Evolutionary conservation across 2,888 invertebrate species (phyloP), one percentile per base, ranked within the genome.

Genomic region (Tolmerus cingulatus): DNA sequence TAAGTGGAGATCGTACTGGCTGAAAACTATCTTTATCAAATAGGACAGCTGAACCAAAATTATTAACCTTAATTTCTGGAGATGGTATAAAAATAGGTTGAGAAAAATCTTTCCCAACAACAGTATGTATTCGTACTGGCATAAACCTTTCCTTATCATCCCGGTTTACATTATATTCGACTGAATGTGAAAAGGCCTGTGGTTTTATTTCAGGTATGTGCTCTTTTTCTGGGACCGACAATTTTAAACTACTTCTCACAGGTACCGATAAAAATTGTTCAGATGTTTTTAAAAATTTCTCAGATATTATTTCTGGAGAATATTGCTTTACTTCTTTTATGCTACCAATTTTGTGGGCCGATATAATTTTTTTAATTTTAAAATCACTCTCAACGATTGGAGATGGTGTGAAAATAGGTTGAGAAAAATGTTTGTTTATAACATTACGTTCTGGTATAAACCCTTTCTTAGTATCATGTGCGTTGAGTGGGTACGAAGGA

Each of bases 21-120:
- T 66, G 82, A 34, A 82, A 82, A 40, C 82, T 82, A 19, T 82
- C 82, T 19, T 66, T n/a, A 23, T 66, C 27, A 8, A 66, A 19
- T 66, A 66, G 14, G 12, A 66, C 27, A 16, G n/a, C 51, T n/a
- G 51, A n/a, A 19, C 51, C 40, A 27, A 78, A 43, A 23, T 78
- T 43, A 51, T 23, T 23, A 34, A 30, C 34, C 34, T 57, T 82
- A 14, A 82, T 37, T 82, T 82, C 82, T 43, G 81, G 81, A 12
- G 81, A 81, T 55, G 81, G 81, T 30, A 81, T 55, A n/a, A 81
- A 81, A 9, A 55, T 27, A 30, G 74, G 74, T 12, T 30, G 74
- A 9, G 74, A 12, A 34, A 30, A 74, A 30, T 27, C 34, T 0
- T 51, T 51, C 0, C 51, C 19, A 51, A n/a, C 27, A 12, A 9